A percentile compares a stretch with the other conserved stretches of the same genome.
phyloP scores from a whole-genome alignment of 2,113 vertebrate species.

The Strix aluco region DNA sequence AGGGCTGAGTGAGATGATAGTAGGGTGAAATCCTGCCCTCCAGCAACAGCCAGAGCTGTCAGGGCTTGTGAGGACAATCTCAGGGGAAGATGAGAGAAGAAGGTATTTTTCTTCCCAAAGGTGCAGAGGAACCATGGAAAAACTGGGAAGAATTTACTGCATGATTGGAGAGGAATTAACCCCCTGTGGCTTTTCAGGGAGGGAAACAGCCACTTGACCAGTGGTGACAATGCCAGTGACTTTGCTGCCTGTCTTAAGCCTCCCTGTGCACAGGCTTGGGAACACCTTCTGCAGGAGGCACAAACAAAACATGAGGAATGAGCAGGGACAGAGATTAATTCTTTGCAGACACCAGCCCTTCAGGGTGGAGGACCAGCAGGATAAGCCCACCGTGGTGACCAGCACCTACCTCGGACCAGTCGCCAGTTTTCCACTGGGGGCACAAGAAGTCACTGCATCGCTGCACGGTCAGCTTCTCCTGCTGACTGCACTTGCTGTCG shows the following conservation, averaged over 20 bases:
- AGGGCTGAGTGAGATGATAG: neutral
- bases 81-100: neutral
- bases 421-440: conserved; percentile 91
- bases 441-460: conserved; percentile 90
- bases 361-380: neutral
- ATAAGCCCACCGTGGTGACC: neutral
- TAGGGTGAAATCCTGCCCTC: conserved; percentile 17
- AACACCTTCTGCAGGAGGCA: neutral
- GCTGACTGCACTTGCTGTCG: conserved; percentile 90
- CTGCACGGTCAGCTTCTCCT: conserved; percentile 87
- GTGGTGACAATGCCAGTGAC: neutral
- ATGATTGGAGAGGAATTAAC: neutral
- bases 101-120: neutral
- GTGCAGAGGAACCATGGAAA: neutral
- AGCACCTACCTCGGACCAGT: conserved; percentile 93
- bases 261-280: neutral
- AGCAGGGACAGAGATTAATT: neutral
- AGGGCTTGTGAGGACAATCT: neutral
- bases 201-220: neutral
- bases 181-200: neutral
- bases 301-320: neutral
- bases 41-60: neutral
- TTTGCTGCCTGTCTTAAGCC: neutral
- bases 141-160: neutral
- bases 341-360: neutral